These are phyloP conservation scores for Brienomyrus longianalis DNA, from an alignment of 2,113 vertebrate genomes.

Conservation along the genomic window DNA sequence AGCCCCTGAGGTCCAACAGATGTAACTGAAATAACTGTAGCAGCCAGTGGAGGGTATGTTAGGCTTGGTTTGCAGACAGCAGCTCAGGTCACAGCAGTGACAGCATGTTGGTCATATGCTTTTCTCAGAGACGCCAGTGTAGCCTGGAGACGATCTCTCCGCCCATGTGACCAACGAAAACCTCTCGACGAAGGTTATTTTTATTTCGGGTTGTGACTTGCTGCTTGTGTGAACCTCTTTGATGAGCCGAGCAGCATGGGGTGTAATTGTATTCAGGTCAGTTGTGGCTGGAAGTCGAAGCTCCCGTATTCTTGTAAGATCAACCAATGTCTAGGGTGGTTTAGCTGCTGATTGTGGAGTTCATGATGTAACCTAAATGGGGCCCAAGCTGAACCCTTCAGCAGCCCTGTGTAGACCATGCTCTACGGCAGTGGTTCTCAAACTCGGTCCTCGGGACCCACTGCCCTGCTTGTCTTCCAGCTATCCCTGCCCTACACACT, in stretches of 20 bases:
- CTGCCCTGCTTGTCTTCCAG: too few species aligned
- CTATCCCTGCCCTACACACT: too few species aligned
- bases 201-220: not conserved
- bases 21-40: not conserved
- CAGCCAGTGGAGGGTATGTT: not conserved
- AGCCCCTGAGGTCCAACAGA: not conserved
- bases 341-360: not conserved
- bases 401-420: not conserved
- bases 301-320: not conserved
- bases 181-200: not conserved
- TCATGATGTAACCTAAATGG: not conserved
- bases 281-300: not conserved
- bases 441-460: too few species aligned
- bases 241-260: not conserved
- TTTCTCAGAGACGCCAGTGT: not conserved
- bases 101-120: slow-evolving; percentile 6
- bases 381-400: not conserved
- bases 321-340: not conserved
- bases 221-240: not conserved
- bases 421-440: not conserved
- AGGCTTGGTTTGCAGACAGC: not conserved
- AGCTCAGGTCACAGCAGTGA: not conserved
- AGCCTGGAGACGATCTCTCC: not conserved
- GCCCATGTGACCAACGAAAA: not conserved
- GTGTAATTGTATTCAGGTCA: not conserved